phyloP scores from a whole-genome alignment of 2,888 invertebrate genomes.

The Dryomyza anilis region DNA sequence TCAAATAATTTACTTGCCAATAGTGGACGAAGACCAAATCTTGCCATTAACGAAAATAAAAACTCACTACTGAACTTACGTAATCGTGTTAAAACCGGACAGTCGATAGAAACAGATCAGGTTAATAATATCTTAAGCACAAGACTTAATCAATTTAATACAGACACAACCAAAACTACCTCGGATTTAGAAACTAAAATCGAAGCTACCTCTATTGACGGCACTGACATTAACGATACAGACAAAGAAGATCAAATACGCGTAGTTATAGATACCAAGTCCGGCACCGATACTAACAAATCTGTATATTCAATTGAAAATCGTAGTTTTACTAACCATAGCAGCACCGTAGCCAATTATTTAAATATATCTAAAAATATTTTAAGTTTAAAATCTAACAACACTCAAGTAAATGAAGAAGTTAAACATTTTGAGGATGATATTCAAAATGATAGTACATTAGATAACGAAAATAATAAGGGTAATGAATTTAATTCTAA shows the following conservation, averaged over 20 bases:
- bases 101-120: slow-evolving; percentile 15
- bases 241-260: too few species aligned
- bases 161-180: slow-evolving; percentile 26
- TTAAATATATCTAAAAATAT: slow-evolving; percentile 42
- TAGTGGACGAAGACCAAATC: slow-evolving; percentile 4
- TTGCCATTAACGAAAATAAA: slow-evolving; percentile 28
- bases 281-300: slow-evolving; percentile 4
- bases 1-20: slow-evolving; percentile 24
- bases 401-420: slow-evolving; percentile 23
- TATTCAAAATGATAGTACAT: slow-evolving; percentile 34
- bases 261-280: too few species aligned
- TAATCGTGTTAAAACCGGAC: slow-evolving; percentile 30
- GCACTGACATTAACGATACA: slow-evolving; percentile 14
- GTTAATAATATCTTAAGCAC: slow-evolving; percentile 33
- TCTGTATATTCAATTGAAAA: slow-evolving; percentile 38
- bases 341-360: slow-evolving; percentile 56
- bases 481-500: slow-evolving; percentile 57
- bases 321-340: slow-evolving; percentile 41
- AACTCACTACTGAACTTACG: slow-evolving; percentile 30
- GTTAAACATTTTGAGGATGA: slow-evolving; percentile 30
- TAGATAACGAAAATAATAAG: slow-evolving; percentile 37
- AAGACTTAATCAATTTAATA: slow-evolving; percentile 38
- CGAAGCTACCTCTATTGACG: slow-evolving; percentile 15
- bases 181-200: not conserved
- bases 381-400: slow-evolving; percentile 43